Percentiles rank a stretch among this genome's conserved stretches.
Evolutionary conservation across 37 sponge, comb jelly and placozoan genomes (phyloP).

Genomic region (Aplysina aerophoba): DNA sequence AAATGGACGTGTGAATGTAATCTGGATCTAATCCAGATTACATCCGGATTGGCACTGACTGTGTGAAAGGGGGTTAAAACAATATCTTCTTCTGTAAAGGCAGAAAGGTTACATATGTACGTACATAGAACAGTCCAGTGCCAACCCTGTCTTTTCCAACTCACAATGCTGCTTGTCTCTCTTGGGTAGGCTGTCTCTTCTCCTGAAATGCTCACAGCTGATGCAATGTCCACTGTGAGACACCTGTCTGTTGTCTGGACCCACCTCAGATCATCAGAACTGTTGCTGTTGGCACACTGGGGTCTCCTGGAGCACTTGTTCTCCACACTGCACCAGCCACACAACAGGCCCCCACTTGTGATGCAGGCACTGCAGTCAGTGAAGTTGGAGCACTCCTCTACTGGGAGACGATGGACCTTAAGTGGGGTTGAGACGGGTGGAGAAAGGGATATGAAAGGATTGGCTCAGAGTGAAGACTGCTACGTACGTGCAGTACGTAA

Average conservation of each 20-base stretch:
- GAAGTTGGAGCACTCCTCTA: constrained; percentile 68
- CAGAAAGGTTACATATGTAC: too few species aligned
- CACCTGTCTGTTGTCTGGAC: background rate
- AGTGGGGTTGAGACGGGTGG: too few species aligned
- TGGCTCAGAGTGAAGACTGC: too few species aligned
- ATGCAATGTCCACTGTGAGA: constrained; percentile 15
- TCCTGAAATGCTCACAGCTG: constrained; percentile 32
- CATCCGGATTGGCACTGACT: too few species aligned
- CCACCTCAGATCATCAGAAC: constrained; percentile 11
- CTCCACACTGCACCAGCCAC: constrained; percentile 90
- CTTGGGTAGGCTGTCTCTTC: constrained; percentile 22
- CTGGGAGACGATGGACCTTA: constrained; percentile 66
- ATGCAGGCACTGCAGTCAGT: constrained; percentile 68
- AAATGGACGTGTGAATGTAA: too few species aligned
- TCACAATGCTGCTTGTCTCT: background rate
- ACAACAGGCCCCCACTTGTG: constrained; percentile 68
- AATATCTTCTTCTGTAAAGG: too few species aligned
- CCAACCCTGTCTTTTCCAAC: background rate
- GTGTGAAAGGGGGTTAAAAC: too few species aligned
- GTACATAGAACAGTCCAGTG: too few species aligned
- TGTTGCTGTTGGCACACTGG: constrained; percentile 35
- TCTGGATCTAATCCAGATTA: too few species aligned
- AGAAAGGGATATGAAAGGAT: background rate
- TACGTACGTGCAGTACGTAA: too few species aligned
- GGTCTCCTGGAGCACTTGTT: constrained; percentile 47